These are phyloP conservation scores for Caenorhabditis sp. DNA, from an alignment of 2,888 invertebrate species.

Conservation along the genomic window DNA sequence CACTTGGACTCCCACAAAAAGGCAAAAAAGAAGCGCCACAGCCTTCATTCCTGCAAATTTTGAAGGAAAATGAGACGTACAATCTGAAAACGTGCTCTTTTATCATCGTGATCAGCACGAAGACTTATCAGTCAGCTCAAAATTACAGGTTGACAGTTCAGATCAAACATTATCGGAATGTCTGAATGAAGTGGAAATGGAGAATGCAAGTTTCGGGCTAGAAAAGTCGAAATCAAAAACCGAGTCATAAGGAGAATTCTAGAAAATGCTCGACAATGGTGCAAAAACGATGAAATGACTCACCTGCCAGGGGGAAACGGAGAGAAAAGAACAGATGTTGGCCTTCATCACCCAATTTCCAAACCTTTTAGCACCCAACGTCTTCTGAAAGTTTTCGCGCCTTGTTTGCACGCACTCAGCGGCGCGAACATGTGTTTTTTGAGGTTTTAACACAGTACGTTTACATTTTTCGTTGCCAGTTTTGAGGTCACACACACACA, in stretches of 20 bases:
- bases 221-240: neutral
- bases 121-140: neutral
- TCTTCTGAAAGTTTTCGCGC: neutral
- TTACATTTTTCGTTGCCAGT: too few relatives aligned
- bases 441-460: too few relatives aligned
- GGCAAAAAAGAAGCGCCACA: conserved; percentile 10
- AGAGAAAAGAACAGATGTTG: too few relatives aligned
- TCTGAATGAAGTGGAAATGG: neutral
- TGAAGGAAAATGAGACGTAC: conserved; percentile 6
- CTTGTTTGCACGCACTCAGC: neutral
- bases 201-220: too few relatives aligned
- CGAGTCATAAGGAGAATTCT: neutral
- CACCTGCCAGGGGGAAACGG: too few relatives aligned
- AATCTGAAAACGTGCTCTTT: conserved; percentile 26
- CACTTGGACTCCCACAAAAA: conserved; percentile 18
- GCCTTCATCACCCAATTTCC: too few relatives aligned
- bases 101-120: conserved; percentile 23
- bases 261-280: too few relatives aligned
- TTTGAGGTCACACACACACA: too few relatives aligned
- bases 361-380: conserved; percentile 31
- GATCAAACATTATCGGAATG: conserved; percentile 34
- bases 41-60: conserved; percentile 20
- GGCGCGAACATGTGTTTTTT: conserved; percentile 23
- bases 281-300: too few relatives aligned
- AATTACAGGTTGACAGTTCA: conserved; percentile 19